Evolutionary conservation across 2,113 vertebrate species (phyloP), one percentile per base, ranked within the genome.

Genomic region (Clinocottus analis): DNA sequence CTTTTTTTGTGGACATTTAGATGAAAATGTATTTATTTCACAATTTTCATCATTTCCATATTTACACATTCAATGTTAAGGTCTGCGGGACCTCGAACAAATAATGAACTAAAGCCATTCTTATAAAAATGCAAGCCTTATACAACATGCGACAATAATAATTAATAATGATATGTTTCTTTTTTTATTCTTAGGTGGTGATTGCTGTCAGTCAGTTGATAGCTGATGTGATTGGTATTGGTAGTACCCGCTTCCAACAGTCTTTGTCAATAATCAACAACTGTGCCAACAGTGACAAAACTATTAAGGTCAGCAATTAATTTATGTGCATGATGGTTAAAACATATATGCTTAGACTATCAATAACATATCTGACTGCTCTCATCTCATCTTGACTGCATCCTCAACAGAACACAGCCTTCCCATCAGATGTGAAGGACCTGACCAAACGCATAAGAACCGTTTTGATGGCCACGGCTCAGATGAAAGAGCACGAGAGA

Each of bases 401-500:
- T 80, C 13, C 27, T 68, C 17, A 23, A 83, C 80, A 99, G 98
- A 96, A 97, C 87, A 99, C 98, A 5, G 97, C 96, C 0, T 99
- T 99, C 91, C 97, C 98, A 2, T 97, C 96, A 0, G 98, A 99
- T 0, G 98, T 99, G 23, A 99, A 99, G 84, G 98, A 99, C 93
- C 90, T 99, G 85, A 99, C 97, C 41, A 99, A 99, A 74, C 95
- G 97, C n/a, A 99, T 99, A 82, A 94, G 98, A 53, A 99, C 98
- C 0, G 98, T 99, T 1, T 90, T 99, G 79, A 99, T 99, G 98
- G 98, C 98, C 83, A 99, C 98, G 0, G 98, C 97, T 51, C 98
- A 99, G 92, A 99, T 99, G 98, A 99, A 99, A 92, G 98, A 99
- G 77, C 98, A 99, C 1, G 98, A 99, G 88, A 95, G 96, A 21